These are phyloP conservation scores for Tetragnatha versicolor DNA, from an alignment of 1,140 invertebrate genomes.

Conservation along the genomic window DNA sequence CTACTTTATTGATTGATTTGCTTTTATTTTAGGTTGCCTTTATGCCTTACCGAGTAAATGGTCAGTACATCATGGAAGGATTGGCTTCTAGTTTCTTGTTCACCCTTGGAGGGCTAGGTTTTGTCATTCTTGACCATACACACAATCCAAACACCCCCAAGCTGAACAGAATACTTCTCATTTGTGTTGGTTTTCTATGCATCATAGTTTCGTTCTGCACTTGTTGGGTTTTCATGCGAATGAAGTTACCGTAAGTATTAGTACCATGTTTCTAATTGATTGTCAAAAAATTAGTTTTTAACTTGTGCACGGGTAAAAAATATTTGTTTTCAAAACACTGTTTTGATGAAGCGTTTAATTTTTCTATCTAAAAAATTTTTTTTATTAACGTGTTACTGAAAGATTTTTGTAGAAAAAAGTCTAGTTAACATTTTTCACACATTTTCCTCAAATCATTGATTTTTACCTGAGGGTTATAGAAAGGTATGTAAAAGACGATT, in stretches of 20 bases:
- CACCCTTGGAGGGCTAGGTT: slow-evolving; percentile 92
- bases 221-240: slow-evolving; percentile 98
- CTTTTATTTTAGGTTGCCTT: slow-evolving; percentile 83
- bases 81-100: slow-evolving; percentile 96
- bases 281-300: too few relatives aligned
- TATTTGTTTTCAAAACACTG: too few relatives aligned
- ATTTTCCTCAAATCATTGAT: too few relatives aligned
- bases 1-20: background rate
- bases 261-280: too few relatives aligned
- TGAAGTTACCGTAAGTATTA: slow-evolving; percentile 87
- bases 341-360: too few relatives aligned
- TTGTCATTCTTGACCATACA: slow-evolving; percentile 94
- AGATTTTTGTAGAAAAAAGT: too few relatives aligned
- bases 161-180: slow-evolving; percentile 89
- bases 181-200: slow-evolving; percentile 90
- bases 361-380: too few relatives aligned
- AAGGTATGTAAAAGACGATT: too few relatives aligned
- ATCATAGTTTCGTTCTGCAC: slow-evolving; percentile 94
- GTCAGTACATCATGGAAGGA: slow-evolving; percentile 99
- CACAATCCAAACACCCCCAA: slow-evolving; percentile 90
- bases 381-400: too few relatives aligned
- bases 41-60: slow-evolving; percentile 98
- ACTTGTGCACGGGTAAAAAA: too few relatives aligned
- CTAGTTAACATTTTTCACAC: too few relatives aligned
- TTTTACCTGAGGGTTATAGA: too few relatives aligned